These are phyloP conservation scores for Xestobium rufovillosum DNA, from an alignment of 2,888 invertebrate species.

Conservation along the genomic window DNA sequence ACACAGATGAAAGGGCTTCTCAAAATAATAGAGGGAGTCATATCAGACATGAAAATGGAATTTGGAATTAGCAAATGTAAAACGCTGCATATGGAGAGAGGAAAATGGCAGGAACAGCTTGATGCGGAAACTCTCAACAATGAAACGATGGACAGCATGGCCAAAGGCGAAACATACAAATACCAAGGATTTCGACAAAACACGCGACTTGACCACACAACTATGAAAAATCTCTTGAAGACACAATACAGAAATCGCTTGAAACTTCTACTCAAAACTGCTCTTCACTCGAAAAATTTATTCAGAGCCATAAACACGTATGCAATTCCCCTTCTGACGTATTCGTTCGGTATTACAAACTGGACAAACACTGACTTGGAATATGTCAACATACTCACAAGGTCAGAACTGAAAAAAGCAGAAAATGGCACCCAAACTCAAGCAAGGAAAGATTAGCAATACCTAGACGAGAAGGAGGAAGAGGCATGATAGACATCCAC, in stretches of 20 bases:
- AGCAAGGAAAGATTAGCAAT: constrained; percentile 5
- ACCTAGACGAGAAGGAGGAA: constrained; percentile 2
- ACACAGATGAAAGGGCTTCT: constrained; percentile 12
- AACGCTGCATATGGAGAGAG: background rate
- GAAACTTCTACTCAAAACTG: background rate
- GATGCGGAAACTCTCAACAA: constrained; percentile 1
- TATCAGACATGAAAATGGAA: constrained; percentile 17
- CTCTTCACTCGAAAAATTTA: constrained; percentile 7
- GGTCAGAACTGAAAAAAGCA: background rate
- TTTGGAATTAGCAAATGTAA: constrained; percentile 21
- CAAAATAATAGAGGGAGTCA: constrained; percentile 10
- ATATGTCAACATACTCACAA: constrained; percentile 10
- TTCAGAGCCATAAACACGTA: constrained; percentile 14
- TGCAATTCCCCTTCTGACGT: constrained; percentile 17
- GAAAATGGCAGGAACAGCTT: constrained; percentile 8
- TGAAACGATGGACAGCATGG: constrained; percentile 10
- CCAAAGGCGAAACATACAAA: constrained; percentile 13
- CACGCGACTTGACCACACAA: constrained; percentile 5
- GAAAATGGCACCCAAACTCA: background rate
- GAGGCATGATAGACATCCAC: constrained; percentile 8
- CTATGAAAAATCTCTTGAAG: constrained; percentile 10
- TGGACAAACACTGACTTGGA: constrained; percentile 19
- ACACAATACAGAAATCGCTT: background rate
- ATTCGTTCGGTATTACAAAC: constrained; percentile 16
- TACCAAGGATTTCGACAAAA: constrained; percentile 15